A percentile compares a stretch with the other conserved stretches of the same genome.
phyloP scores from a whole-genome alignment of 2,888 invertebrate genomes.

The Tachystola acroxantha region DNA sequence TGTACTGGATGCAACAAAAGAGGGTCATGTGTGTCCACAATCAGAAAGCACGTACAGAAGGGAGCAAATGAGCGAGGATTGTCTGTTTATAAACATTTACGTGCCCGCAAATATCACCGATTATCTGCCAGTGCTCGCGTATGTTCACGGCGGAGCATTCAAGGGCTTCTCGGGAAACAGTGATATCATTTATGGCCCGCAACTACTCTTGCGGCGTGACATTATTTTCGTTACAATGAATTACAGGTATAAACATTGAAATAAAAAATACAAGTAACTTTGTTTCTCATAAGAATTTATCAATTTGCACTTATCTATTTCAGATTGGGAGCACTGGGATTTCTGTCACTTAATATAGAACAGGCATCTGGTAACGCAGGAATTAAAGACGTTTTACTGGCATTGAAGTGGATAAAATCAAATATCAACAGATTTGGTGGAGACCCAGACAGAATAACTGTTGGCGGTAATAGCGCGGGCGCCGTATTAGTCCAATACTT shows the following conservation, averaged over 20 bases:
- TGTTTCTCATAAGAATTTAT: background rate
- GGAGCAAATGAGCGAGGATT: constrained; percentile 29
- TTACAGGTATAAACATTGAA: constrained; percentile 27
- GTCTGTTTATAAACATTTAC: constrained; percentile 27
- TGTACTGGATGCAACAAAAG: constrained; percentile 21
- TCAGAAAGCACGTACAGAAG: constrained; percentile 9
- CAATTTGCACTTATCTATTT: constrained; percentile 6
- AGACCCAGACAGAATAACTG: constrained; percentile 27
- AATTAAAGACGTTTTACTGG: constrained; percentile 36
- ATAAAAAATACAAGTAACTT: background rate
- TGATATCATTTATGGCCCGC: constrained; percentile 28
- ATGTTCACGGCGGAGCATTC: constrained; percentile 38
- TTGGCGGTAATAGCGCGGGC: constrained; percentile 43
- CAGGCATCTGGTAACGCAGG: constrained; percentile 39
- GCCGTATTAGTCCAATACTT: constrained; percentile 35
- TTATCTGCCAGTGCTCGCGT: constrained; percentile 30
- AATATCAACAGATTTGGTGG: constrained; percentile 40
- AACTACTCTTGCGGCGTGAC: constrained; percentile 29
- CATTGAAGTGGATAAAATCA: constrained; percentile 34
- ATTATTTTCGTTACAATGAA: constrained; percentile 45
- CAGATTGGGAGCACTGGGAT: constrained; percentile 45
- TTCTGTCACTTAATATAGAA: constrained; percentile 31
- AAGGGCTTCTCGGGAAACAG: constrained; percentile 24
- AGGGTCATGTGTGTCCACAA: constrained; percentile 27
- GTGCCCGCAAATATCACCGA: constrained; percentile 20